Evolutionary conservation across 2,797 vertebrate species (phyloP).

Genomic region (Kryptolebias ocellatus): DNA sequence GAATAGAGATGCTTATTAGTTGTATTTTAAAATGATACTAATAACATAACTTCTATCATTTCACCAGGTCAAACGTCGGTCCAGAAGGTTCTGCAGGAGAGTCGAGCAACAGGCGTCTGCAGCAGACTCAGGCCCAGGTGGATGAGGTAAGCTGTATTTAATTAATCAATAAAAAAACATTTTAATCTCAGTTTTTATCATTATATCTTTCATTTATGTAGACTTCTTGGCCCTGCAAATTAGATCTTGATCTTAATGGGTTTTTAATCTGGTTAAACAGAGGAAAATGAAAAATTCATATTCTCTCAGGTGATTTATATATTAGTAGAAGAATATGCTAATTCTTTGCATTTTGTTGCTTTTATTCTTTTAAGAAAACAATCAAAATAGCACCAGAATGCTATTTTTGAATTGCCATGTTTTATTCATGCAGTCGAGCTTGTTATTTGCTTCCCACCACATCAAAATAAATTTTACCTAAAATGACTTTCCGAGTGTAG

Average conservation of each 20-base stretch:
- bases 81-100: constrained; percentile 70
- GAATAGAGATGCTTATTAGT: neutral
- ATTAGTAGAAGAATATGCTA: neutral
- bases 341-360: neutral
- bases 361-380: too few relatives aligned
- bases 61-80: constrained; percentile 68
- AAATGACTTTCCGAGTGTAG: too few relatives aligned
- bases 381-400: too few relatives aligned
- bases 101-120: constrained; percentile 84
- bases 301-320: neutral
- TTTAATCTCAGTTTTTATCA: too few relatives aligned
- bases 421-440: neutral
- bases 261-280: too few relatives aligned
- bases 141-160: constrained; percentile 83
- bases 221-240: too few relatives aligned
- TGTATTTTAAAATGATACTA: neutral
- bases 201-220: too few relatives aligned
- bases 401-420: neutral
- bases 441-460: neutral
- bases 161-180: neutral
- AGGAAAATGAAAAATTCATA: neutral
- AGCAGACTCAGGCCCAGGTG: constrained; percentile 91
- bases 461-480: constrained; percentile 1
- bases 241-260: too few relatives aligned
- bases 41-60: constrained; percentile 1